Base-by-base conservation (phyloP, 2,888 invertebrate species). In the Chydorus sphaericus region DNA sequence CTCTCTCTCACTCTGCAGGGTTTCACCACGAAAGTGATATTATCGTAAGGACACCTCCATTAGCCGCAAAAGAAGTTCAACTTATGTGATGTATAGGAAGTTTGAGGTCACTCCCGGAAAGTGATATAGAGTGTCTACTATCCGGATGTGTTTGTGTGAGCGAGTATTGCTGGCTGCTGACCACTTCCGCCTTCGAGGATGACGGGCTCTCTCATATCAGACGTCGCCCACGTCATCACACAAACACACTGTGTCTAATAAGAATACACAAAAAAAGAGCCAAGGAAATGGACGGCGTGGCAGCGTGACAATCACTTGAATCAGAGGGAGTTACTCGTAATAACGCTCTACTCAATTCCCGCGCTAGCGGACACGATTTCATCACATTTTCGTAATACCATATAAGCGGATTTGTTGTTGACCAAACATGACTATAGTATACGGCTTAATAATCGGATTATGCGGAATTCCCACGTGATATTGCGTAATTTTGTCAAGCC, bases 211-310 rank as follows among this genome's bases (percentile, higher is more conserved):
- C n/a, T n/a, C n/a, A n/a, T n/a, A n/a, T n/a, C n/a, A n/a, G n/a
- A n/a, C n/a, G n/a, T n/a, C n/a, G n/a, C n/a, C n/a, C n/a, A n/a
- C n/a, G n/a, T n/a, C n/a, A n/a, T n/a, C n/a, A n/a, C n/a, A n/a
- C n/a, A n/a, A n/a, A n/a, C n/a, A n/a, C n/a, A n/a, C n/a, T n/a
- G n/a, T n/a, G n/a, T n/a, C n/a, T n/a, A n/a, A n/a, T n/a, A n/a
- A n/a, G n/a, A n/a, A n/a, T n/a, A n/a, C n/a, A n/a, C n/a, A n/a
- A n/a, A n/a, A n/a, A n/a, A n/a, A n/a, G n/a, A n/a, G n/a, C n/a
- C n/a, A n/a, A n/a, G 44, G 44, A 44, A 44, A 44, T 44, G 44
- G 44, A 44, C 44, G 28, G 44, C 44, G 44, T 44, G 44, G 44
- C 44, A 44, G 44, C 44, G 44, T 44, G 44, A 44, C 44, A 44